phyloP scores from a whole-genome alignment of 1,140 invertebrate species.

The Apocrypta bakeri region DNA sequence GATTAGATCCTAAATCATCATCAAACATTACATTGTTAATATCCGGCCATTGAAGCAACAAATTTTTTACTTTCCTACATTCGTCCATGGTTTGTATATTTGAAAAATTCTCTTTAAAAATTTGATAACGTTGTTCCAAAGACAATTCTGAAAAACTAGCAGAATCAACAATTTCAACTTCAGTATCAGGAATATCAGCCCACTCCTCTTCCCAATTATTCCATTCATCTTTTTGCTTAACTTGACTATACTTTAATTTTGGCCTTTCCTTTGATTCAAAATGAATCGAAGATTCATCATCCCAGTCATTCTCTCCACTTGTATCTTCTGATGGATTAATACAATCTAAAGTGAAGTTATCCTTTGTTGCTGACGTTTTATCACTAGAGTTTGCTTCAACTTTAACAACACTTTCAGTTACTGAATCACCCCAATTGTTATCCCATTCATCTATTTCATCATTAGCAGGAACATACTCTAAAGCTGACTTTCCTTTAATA shows the following conservation, averaged over 20 bases:
- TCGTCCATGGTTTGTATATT: conserved; percentile 58
- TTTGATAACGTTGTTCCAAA: conserved; percentile 62
- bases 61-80: conserved; percentile 61
- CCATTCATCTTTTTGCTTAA: conserved; percentile 1
- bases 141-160: conserved; percentile 63
- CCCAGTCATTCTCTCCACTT: conserved; percentile 1
- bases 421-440: conserved; percentile 30
- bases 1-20: conserved; percentile 58
- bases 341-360: not conserved
- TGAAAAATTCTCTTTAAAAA: conserved; percentile 60
- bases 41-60: conserved; percentile 61
- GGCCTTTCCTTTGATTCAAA: not conserved
- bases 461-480: not conserved
- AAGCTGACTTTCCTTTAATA: not conserved
- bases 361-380: conserved; percentile 12
- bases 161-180: conserved; percentile 55
- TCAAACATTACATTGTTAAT: conserved; percentile 52
- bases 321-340: not conserved
- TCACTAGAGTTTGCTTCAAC: not conserved
- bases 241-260: not conserved
- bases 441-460: conserved; percentile 42
- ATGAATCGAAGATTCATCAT: conserved; percentile 4
- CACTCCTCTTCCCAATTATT: conserved; percentile 34
- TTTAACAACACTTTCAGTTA: not conserved
- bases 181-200: conserved; percentile 30